Conservation (phyloP, 2,888 invertebrate genomes). For the Pseudococcus viburni region DNA sequence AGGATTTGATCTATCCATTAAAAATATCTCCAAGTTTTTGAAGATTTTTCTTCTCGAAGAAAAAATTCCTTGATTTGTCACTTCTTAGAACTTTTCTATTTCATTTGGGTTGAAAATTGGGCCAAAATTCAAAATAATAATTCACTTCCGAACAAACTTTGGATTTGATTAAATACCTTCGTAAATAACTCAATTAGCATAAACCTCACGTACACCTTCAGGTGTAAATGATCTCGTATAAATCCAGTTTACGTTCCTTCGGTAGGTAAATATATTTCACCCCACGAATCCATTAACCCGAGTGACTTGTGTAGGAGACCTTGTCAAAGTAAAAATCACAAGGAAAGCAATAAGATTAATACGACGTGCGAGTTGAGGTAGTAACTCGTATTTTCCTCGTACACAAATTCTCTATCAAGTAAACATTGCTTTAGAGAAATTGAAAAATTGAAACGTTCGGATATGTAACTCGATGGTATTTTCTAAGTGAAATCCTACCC, state of each 20-base stretch:
- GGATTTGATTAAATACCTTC: not conserved
- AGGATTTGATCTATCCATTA: too few relatives aligned
- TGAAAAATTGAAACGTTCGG: slow-evolving; percentile 25
- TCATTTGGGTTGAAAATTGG: too few relatives aligned
- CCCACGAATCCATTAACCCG: not conserved
- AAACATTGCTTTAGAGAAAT: not conserved
- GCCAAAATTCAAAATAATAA: too few relatives aligned
- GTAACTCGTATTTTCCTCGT: not conserved
- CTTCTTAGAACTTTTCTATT: too few relatives aligned
- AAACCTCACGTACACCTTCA: not conserved
- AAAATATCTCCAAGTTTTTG: too few relatives aligned
- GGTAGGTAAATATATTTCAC: not conserved
- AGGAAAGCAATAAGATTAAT: not conserved
- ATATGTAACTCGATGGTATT: not conserved
- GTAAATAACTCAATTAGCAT: not conserved
- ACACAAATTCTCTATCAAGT: slow-evolving; percentile 14
- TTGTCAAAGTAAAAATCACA: slow-evolving; percentile 4
- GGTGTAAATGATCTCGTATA: not conserved
- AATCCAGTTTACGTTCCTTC: not conserved
- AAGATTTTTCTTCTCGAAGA: too few relatives aligned
- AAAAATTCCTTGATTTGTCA: too few relatives aligned
- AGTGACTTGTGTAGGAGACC: not conserved
- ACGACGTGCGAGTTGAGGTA: not conserved
- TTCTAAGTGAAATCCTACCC: slow-evolving; percentile 2
- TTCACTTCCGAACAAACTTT: not conserved